phyloP scores from a whole-genome alignment of 2,113 vertebrate species.

The Dipodomys merriami region DNA sequence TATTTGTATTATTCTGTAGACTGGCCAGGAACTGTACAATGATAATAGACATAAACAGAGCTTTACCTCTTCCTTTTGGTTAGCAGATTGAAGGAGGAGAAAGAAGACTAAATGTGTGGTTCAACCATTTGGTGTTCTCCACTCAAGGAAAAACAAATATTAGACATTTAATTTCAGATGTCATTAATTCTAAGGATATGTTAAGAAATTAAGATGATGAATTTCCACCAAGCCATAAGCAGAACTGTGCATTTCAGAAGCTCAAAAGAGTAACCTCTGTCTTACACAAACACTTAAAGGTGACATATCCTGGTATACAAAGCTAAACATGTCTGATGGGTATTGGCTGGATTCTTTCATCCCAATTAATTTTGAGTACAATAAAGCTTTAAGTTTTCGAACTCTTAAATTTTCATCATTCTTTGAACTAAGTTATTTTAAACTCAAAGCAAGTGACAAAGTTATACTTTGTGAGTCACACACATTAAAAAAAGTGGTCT shows the following conservation, averaged over 20 bases:
- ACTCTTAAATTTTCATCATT: conserved; percentile 16
- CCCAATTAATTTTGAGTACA: conserved; percentile 34
- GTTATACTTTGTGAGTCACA: conserved; percentile 43
- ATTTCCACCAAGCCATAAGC: neutral
- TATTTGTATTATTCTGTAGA: neutral
- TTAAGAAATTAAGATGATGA: neutral
- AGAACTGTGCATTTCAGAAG: neutral
- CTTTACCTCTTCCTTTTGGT: neutral
- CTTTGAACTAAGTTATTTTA: conserved; percentile 57
- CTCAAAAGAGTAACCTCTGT: neutral
- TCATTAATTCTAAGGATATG: neutral
- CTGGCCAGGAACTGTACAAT: neutral
- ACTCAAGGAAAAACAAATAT: neutral
- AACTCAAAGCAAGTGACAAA: conserved; percentile 43
- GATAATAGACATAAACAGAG: neutral
- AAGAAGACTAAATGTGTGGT: neutral
- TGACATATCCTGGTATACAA: neutral
- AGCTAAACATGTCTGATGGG: neutral
- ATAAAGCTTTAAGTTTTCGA: conserved; percentile 32
- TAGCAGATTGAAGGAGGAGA: neutral
- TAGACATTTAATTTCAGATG: conserved; percentile 1
- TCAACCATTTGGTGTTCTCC: neutral
- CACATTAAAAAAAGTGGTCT: conserved; percentile 31
- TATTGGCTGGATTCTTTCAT: conserved; percentile 5
- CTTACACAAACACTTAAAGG: neutral